Base-by-base conservation (phyloP, 2,888 invertebrate species). In the Amiota mariae region DNA sequence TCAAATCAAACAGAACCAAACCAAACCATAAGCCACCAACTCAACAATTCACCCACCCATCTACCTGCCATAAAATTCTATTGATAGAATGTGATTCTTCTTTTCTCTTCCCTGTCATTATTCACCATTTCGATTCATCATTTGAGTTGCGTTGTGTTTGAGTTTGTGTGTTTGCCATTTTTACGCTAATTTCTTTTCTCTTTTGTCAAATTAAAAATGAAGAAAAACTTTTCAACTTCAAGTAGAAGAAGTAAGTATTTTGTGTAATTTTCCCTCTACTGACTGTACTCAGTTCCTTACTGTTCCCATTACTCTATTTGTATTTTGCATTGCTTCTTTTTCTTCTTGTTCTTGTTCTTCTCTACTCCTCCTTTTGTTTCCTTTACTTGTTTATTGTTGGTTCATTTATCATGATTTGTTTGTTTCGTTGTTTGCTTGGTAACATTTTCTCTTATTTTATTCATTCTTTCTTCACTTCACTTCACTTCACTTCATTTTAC, bases 351-450 rank as follows among this genome's bases (percentile, higher is more conserved):
- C 51, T 51, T n/a, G 48, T 66, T 51, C 67, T 75, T 18, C 15
- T 18, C 57, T n/a, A n/a, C n/a, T 57, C 15, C 57, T 20, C 13
- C 10, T 15, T 18, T 20, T 10, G 18, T 75, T 81, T 75, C 63
- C 70, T 71, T 61, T 76, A 71, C 71, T 79, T 82, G 82, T 80
- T 84, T 79, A 83, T 78, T 73, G 86, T 84, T 77, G 83, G 77
- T 87, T 84, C 83, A 84, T 84, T 86, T 86, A 84, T 84, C 83
- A 84, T 84, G 83, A 86, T 86, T 85, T 84, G 87, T 86, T 86
- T 86, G 72, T 59, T 59, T 36, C 57, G 49, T 63, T 24, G 47
- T 63, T 56, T 57, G 57, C 59, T 47, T 54, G 87, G 76, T 80
- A 81, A 85, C 85, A 78, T 84, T 85, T 74, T 76, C 75, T 61